A percentile compares a stretch with the other conserved stretches of the same genome.
phyloP scores from a whole-genome alignment of 2,797 vertebrate genomes.

The Sebastes taczanowskii region DNA sequence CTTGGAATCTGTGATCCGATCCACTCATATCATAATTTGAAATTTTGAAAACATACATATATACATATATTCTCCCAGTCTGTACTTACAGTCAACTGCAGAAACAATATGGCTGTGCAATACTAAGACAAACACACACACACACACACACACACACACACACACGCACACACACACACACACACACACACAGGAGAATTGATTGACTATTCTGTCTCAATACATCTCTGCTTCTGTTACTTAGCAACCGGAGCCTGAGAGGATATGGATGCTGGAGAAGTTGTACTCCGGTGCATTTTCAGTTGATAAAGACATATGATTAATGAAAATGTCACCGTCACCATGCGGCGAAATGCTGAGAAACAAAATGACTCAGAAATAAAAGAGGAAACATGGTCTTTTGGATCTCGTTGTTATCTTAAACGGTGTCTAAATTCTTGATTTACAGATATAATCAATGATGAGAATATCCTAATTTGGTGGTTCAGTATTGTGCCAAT shows the following conservation, averaged over 20 bases:
- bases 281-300: conserved; percentile 74
- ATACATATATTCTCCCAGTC: neutral
- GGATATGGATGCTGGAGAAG: conserved; percentile 75
- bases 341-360: neutral
- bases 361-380: neutral
- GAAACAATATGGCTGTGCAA: conserved; percentile 48
- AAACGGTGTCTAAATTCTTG: neutral
- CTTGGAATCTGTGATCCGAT: neutral
- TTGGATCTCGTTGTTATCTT: neutral
- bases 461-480: neutral
- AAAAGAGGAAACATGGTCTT: neutral
- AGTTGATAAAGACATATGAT: conserved; percentile 70
- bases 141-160: conserved; percentile 34
- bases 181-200: conserved; percentile 71
- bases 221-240: conserved; percentile 86
- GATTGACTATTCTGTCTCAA: conserved; percentile 85
- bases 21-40: neutral
- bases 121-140: conserved; percentile 31
- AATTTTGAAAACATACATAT: neutral
- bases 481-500: neutral
- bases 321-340: conserved; percentile 54
- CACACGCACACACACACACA: conserved; percentile 37
- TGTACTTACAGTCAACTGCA: neutral
- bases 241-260: conserved; percentile 82
- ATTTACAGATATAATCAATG: conserved; percentile 7